phyloP scores from a whole-genome alignment of 2,113 vertebrate genomes.

The Diphyllodes magnificus region DNA sequence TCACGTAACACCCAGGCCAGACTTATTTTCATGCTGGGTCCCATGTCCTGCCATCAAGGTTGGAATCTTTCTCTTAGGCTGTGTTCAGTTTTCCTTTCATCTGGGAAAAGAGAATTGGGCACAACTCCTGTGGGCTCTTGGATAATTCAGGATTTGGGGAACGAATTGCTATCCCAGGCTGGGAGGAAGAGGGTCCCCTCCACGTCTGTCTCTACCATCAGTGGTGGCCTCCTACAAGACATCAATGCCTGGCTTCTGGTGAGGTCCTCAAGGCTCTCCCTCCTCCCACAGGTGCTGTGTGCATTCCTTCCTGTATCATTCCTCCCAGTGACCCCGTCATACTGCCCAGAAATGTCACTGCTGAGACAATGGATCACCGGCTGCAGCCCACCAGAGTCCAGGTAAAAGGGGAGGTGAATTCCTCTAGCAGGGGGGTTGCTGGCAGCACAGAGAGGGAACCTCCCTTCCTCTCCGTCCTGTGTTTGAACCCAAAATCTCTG shows the following conservation, averaged over 20 bases:
- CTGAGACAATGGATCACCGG: slow-evolving; percentile 85
- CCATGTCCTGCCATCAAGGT: neutral
- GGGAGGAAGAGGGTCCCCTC: neutral
- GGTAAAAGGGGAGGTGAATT: slow-evolving; percentile 67
- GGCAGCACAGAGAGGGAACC: neutral
- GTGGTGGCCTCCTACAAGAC: neutral
- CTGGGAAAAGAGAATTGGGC: neutral
- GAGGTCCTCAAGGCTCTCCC: neutral
- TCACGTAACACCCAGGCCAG: neutral
- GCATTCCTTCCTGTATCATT: slow-evolving; percentile 80
- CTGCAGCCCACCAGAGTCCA: slow-evolving; percentile 83
- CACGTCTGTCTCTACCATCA: neutral
- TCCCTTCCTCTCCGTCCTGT: neutral
- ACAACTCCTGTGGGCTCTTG: neutral
- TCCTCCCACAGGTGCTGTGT: slow-evolving; percentile 79
- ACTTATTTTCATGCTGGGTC: neutral
- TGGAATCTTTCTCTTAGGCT: neutral
- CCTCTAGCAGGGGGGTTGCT: neutral
- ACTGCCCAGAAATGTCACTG: slow-evolving; percentile 78
- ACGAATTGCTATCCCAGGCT: neutral
- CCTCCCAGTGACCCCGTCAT: slow-evolving; percentile 84
- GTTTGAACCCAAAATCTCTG: neutral
- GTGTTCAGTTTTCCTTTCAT: neutral
- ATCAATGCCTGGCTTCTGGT: neutral
- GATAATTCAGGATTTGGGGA: neutral